A percentile compares a stretch with the other conserved stretches of the same genome.
These are phyloP conservation scores for Campoplex capitator DNA, from an alignment of 2,888 invertebrate genomes.

Conservation along the genomic window DNA sequence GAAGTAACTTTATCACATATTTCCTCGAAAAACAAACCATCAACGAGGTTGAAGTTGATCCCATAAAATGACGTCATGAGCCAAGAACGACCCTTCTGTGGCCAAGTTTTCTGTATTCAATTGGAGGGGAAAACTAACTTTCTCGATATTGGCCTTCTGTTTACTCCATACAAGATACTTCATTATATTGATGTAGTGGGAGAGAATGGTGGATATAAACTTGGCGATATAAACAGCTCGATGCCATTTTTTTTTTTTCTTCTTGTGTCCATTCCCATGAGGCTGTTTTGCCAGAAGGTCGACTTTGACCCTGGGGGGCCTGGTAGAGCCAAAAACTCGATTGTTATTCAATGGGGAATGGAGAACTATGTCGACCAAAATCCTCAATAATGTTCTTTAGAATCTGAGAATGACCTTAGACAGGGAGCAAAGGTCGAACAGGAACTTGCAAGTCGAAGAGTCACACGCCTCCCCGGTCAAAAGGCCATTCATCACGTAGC, in stretches of 20 bases:
- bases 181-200: neutral
- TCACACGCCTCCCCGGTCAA: no score
- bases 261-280: neutral
- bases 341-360: neutral
- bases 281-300: neutral
- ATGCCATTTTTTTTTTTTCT: neutral
- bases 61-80: constrained; percentile 7
- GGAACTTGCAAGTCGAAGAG: neutral
- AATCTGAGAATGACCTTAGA: neutral
- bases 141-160: constrained; percentile 34
- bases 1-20: neutral
- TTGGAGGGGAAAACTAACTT: constrained; percentile 44
- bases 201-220: constrained; percentile 23
- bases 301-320: neutral
- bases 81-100: constrained; percentile 18
- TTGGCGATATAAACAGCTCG: neutral
- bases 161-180: constrained; percentile 9
- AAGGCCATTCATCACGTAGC: constrained; percentile 22
- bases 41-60: neutral
- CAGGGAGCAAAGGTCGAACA: neutral
- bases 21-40: constrained; percentile 18
- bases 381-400: neutral
- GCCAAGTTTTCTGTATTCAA: constrained; percentile 30
- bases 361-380: neutral
- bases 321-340: neutral